Conservation (phyloP, 1,140 invertebrate species). For the Neelides sp. region DNA sequence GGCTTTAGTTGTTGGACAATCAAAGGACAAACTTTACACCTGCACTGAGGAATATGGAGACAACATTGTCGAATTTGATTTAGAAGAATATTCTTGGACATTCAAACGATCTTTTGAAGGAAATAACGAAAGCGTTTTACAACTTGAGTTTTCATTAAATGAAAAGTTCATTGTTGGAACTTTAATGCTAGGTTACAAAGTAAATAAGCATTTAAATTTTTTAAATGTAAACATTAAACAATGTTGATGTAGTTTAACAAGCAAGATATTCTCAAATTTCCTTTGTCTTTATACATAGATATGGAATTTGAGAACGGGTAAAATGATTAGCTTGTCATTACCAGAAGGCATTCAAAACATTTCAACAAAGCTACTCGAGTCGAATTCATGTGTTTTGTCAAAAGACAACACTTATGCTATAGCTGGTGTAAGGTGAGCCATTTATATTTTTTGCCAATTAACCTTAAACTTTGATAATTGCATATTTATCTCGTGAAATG, state of each 20-base stretch:
- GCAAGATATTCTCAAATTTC: slow-evolving; percentile 8
- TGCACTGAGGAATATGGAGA: slow-evolving; percentile 34
- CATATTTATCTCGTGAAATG: slow-evolving; percentile 31
- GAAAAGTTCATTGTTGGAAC: slow-evolving; percentile 40
- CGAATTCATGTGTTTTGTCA: slow-evolving; percentile 81
- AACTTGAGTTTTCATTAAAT: slow-evolving; percentile 38
- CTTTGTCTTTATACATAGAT: slow-evolving; percentile 33
- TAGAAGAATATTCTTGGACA: slow-evolving; percentile 34
- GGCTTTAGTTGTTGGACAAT: slow-evolving; percentile 30
- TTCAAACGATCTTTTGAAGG: slow-evolving; percentile 37
- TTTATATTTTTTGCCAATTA: slow-evolving; percentile 3
- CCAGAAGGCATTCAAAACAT: slow-evolving; percentile 87
- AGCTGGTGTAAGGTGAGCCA: slow-evolving; percentile 66
- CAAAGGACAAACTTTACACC: slow-evolving; percentile 34
- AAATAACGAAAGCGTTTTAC: slow-evolving; percentile 38
- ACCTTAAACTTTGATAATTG: slow-evolving; percentile 4
- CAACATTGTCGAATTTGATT: slow-evolving; percentile 25
- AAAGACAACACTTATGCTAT: slow-evolving; percentile 81
- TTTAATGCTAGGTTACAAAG: slow-evolving; percentile 38
- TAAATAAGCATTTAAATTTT: slow-evolving; percentile 29
- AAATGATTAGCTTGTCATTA: slow-evolving; percentile 55
- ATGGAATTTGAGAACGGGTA: slow-evolving; percentile 35
- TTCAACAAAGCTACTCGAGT: slow-evolving; percentile 70
- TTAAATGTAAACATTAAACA: neutral
- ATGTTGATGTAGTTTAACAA: neutral